Conservation (phyloP, 2,113 vertebrate species). For the Cyanoramphus novaezelandiae region DNA sequence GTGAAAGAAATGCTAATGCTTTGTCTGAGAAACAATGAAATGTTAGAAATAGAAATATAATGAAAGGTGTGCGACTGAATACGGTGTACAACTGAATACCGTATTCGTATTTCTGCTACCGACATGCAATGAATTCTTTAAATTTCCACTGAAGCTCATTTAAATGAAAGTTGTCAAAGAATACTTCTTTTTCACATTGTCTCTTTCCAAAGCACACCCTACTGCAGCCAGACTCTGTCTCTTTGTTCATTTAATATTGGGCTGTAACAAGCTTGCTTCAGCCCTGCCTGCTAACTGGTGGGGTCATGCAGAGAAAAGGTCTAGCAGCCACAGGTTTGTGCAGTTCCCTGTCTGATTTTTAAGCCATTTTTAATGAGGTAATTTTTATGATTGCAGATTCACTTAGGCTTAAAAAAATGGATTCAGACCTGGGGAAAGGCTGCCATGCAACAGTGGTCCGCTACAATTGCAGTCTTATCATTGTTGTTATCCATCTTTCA, state of each 20-base stretch:
- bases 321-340: neutral
- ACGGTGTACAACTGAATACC: neutral
- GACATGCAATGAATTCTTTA: neutral
- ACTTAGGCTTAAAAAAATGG: neutral
- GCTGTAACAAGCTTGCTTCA: neutral
- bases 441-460: neutral
- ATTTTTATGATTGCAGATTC: neutral
- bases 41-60: constrained; percentile 33
- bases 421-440: neutral
- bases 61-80: neutral
- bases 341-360: neutral
- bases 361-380: neutral
- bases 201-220: neutral
- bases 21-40: constrained; percentile 36
- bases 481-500: neutral
- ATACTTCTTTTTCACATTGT: constrained; percentile 2
- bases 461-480: neutral
- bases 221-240: neutral
- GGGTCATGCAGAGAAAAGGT: neutral
- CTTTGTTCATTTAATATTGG: neutral
- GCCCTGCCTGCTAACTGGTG: neutral
- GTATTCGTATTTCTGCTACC: neutral
- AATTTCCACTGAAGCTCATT: neutral
- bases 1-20: constrained; percentile 23
- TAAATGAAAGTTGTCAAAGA: constrained; percentile 7